Evolutionary conservation across 2,888 invertebrate species (phyloP), one percentile per base, ranked within the genome.

Genomic region (Agonum fuliginosum): DNA sequence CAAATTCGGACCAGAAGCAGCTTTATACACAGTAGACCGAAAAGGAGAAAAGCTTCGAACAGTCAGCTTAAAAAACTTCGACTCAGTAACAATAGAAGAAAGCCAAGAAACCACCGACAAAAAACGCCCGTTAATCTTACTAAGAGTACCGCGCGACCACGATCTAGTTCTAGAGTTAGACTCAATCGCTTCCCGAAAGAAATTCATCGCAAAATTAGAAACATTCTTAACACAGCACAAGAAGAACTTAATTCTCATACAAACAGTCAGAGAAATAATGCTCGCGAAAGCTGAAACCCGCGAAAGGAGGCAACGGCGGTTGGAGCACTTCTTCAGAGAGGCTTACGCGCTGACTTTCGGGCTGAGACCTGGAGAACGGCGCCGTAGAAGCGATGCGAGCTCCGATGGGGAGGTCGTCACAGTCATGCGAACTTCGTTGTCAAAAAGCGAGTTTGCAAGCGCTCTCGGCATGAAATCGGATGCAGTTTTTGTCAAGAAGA

Each of bases 271-370:
- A 27, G 97, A 97, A 81, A 92, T 95, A 80, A 95, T 97, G 91
- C 86, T 97, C 75, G 94, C 95, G 5, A 94, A 96, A 83, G 97
- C 97, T 5, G 98, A 98, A 87, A 98, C 98, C 0, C 93, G 96
- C 81, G 97, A 97, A 84, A 90, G 97, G 4, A 87, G 98, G n/a
- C 97, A 98, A 85, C 94, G 95, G 83, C 93, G 96, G 81, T 86
- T 98, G 72, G 98, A 98, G 85, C 94, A 97, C 88, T 98, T 98
- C 89, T 98, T 98, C 88, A 90, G 98, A 79, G 97, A 98, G 88
- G 98, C 97, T 0, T 98, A 98, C 83, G 96, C 97, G 0, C 88
- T 97, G 78, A 97, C 97, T 0, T 97, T 97, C 84, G 97, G 97
- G 0, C 87, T 97, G 3, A 88, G 94, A 62, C 97, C 97, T 0